Base-by-base conservation (phyloP, 2,113 vertebrate genomes). In the Sphaerodactylus townsendi region DNA sequence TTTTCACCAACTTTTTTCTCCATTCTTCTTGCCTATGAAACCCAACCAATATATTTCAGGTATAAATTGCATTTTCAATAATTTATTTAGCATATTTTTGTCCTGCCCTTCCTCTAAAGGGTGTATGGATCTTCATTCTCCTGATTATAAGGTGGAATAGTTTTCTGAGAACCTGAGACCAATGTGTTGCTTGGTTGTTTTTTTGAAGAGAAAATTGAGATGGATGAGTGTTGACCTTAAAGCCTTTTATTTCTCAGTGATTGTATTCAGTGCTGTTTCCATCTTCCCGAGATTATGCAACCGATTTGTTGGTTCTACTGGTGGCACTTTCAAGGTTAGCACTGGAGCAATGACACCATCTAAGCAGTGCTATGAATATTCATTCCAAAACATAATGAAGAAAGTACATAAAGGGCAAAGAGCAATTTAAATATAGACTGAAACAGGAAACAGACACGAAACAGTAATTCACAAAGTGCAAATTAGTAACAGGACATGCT, bases 341-440 rank as follows among this genome's bases (percentile, higher is more conserved):
- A 77, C 50, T 50, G 81, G 88, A 94, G 71, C 87, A 91, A 93
- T 93, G 89, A 92, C 83, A 83, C 72, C 74, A 83, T 93, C 56
- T 72, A 79, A 87, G 56, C 69, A 50, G 64, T 41, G 50, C 1
- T 71, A 91, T 94, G 92, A 93, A 94, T 94, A 94, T 94, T 94
- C 92, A 94, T 92, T 85, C 82, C 78, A 80, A 91, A 87, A 46
- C 70, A 86, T 50, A 83, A 90, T 78, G 85, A 88, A 68, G 76
- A 89, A 92, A 86, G 86, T 62, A 89, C 88, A 90, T 74, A 77
- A 87, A 94, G 73, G 86, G 74, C 91, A 94, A 94, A 92, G 90
- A 68, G 39, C 73, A 64, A 78, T 91, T 94, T 93, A 93, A 94
- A 93, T 93, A 91, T 88, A 93, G 88, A 77, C 64, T 83, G 46